Percentiles rank a stretch among this genome's conserved stretches.
These are phyloP conservation scores for Theodoxus fluviatilis DNA, from an alignment of 2,888 invertebrate species.

Conservation along the genomic window DNA sequence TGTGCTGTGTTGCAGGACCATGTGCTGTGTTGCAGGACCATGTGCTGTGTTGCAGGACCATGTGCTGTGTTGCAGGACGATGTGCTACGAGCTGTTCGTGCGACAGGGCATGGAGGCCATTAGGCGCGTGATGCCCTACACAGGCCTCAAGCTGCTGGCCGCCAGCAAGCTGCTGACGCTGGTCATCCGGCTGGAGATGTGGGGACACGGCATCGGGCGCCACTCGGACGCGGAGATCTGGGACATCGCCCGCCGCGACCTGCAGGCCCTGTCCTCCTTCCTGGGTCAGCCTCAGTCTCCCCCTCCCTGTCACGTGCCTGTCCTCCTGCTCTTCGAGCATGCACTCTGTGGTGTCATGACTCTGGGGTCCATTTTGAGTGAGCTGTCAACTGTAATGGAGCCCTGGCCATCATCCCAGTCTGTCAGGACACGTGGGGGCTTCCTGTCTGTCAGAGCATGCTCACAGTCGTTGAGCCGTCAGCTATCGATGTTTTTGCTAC, in stretches of 20 bases:
- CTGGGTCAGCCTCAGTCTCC: no score
- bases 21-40: slow-evolving; percentile 51
- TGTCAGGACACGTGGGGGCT: no score
- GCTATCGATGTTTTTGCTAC: neutral
- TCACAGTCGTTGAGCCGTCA: neutral
- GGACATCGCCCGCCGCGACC: slow-evolving; percentile 56
- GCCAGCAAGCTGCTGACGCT: slow-evolving; percentile 40
- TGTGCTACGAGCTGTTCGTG: slow-evolving; percentile 55
- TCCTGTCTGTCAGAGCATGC: neutral
- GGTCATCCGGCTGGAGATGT: slow-evolving; percentile 46
- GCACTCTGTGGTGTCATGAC: no score
- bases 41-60: slow-evolving; percentile 51
- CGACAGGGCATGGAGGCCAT: slow-evolving; percentile 35
- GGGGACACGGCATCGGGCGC: slow-evolving; percentile 65
- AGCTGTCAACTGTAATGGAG: no score
- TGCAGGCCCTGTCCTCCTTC: slow-evolving; percentile 60
- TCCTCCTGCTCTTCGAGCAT: no score
- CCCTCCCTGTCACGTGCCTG: no score
- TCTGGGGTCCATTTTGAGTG: no score
- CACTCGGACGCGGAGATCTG: slow-evolving; percentile 61
- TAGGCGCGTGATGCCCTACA: slow-evolving; percentile 42
- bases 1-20: slow-evolving; percentile 46
- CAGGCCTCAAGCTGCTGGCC: slow-evolving; percentile 43
- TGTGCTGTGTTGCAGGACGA: slow-evolving; percentile 54
- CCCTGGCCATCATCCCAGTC: no score